Conservation (phyloP, 2,113 vertebrate species). For the Aspidoscelis tigris region DNA sequence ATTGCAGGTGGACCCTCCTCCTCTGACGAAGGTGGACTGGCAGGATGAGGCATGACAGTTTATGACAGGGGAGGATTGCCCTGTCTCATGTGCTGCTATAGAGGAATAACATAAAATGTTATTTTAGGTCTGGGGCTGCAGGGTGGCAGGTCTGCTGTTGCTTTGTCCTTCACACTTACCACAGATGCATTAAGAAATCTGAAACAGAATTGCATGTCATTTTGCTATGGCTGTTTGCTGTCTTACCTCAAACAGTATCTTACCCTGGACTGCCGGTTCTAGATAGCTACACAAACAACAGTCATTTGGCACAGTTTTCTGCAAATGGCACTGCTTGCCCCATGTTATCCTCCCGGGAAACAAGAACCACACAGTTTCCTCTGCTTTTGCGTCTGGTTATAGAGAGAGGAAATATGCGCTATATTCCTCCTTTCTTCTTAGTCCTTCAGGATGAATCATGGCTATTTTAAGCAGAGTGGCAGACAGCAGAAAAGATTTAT, state of each 20-base stretch:
- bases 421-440: background rate
- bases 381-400: background rate
- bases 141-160: background rate
- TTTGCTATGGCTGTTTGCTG: background rate
- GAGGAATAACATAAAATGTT: too few species aligned
- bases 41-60: too few species aligned
- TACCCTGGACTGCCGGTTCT: background rate
- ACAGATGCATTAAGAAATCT: background rate
- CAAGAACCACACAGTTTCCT: rapidly evolving
- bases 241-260: background rate
- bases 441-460: slow-evolving; percentile 56
- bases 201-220: background rate
- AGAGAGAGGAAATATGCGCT: slow-evolving; percentile 10
- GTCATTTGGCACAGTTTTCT: slow-evolving; percentile 8
- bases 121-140: too few species aligned
- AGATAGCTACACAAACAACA: background rate
- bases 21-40: too few species aligned
- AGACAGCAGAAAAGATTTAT: slow-evolving; percentile 62
- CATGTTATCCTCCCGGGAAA: background rate
- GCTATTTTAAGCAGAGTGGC: slow-evolving; percentile 51
- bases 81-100: too few species aligned
- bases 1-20: too few species aligned
- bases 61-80: too few species aligned
- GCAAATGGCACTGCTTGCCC: background rate
- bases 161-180: background rate